Conservation (phyloP, 2,113 vertebrate species). For the Colossoma macropomum region DNA sequence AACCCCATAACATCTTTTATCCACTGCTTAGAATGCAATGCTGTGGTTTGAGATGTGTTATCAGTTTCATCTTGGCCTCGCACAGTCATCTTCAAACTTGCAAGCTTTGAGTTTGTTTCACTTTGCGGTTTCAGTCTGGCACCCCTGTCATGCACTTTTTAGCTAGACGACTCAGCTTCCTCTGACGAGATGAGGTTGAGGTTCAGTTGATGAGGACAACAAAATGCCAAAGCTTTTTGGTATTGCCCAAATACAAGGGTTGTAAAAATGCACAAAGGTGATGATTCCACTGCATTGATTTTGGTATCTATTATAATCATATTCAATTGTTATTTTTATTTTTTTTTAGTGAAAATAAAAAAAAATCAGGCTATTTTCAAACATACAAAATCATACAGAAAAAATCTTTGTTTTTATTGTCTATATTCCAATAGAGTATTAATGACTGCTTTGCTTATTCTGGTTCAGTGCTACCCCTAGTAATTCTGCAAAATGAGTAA, state of each 20-base stretch:
- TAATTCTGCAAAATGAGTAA: neutral
- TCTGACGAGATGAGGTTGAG: neutral
- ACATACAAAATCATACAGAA: too few relatives aligned
- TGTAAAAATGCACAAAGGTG: neutral
- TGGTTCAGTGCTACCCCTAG: neutral
- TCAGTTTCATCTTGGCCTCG: neutral
- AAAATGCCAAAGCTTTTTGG: neutral
- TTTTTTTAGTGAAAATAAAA: neutral
- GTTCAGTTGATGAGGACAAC: neutral
- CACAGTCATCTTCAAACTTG: neutral
- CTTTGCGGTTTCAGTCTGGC: neutral
- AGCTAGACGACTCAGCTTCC: neutral
- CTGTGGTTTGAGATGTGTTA: slow-evolving; percentile 19
- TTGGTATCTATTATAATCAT: neutral
- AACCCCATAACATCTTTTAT: neutral
- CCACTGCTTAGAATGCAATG: neutral
- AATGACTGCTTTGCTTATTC: neutral
- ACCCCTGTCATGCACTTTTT: neutral
- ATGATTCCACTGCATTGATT: neutral
- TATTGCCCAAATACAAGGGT: neutral
- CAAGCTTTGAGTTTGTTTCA: neutral
- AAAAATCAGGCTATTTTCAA: neutral
- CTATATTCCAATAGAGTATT: too few relatives aligned
- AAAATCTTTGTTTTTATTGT: too few relatives aligned
- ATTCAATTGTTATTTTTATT: too few relatives aligned